Evolutionary conservation across 2,888 invertebrate genomes (phyloP).

Genomic region (Scelioninae gen. 1): DNA sequence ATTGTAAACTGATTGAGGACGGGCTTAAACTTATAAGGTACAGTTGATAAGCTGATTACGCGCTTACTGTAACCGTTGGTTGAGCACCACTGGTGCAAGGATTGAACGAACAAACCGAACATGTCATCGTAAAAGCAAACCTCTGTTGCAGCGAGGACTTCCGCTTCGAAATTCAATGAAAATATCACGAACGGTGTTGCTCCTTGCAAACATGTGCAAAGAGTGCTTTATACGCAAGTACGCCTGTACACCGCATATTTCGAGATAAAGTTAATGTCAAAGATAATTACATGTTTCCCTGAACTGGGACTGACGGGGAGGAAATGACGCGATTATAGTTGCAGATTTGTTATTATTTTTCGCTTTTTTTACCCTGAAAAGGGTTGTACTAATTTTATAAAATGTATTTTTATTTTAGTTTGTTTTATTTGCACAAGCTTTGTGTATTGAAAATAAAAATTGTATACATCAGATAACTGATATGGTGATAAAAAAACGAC

Average conservation of each 20-base stretch:
- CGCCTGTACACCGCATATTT: slow-evolving; percentile 13
- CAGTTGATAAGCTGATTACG: slow-evolving; percentile 48
- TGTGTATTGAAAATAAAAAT: too few relatives aligned
- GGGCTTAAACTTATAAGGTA: slow-evolving; percentile 25
- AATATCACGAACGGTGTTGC: slow-evolving; percentile 40
- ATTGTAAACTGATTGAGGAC: slow-evolving; percentile 31
- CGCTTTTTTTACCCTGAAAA: too few relatives aligned
- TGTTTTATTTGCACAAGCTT: too few relatives aligned
- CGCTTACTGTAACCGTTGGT: slow-evolving; percentile 28
- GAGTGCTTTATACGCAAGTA: slow-evolving; percentile 25
- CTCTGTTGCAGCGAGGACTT: slow-evolving; percentile 39
- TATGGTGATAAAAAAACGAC: too few relatives aligned
- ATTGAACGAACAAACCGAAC: slow-evolving; percentile 46
- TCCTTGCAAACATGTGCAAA: slow-evolving; percentile 19
- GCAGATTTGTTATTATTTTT: too few relatives aligned
- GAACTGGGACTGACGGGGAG: too few relatives aligned
- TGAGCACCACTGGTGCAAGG: slow-evolving; percentile 8
- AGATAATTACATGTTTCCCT: too few relatives aligned
- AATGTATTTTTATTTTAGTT: too few relatives aligned
- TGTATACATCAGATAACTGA: too few relatives aligned
- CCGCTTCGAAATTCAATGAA: slow-evolving; percentile 59
- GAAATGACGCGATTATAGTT: too few relatives aligned
- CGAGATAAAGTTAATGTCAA: slow-evolving; percentile 19
- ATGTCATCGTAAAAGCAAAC: slow-evolving; percentile 52
- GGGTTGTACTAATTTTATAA: too few relatives aligned